Base-by-base conservation (phyloP, 2,797 vertebrate genomes). In the Ctenopoma multispine region DNA sequence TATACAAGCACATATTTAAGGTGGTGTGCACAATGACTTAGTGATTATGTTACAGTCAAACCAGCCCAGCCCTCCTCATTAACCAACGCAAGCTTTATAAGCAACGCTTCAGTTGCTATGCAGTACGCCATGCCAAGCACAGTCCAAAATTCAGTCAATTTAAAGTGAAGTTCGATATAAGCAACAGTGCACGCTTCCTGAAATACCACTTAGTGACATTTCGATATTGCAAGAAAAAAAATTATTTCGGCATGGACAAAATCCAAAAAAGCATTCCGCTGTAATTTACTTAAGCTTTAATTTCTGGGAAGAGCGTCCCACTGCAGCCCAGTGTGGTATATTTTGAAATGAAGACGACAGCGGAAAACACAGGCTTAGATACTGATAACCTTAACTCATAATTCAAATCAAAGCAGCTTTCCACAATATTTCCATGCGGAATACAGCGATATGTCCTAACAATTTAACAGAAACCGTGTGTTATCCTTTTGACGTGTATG, bases 161-260 rank as follows among this genome's bases (percentile, higher is more conserved):
- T 64, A 46, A 61, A 31, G 15, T 46, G 54, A 72, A 68, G 41
- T 56, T 18, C 44, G 23, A 46, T 29, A 9, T 12, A 21, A 57
- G 15, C 10, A 21, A 53, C 48, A 4, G 7, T 9, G 29, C 1
- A 1, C 11, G 4, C 2, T 2, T 48, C 14, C 7, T 2, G 15
- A 57, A 49, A 44, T 2, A 56, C 2, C 2, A 5, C 0, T 4
- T 11, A 7, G 1, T 5, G 4, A 0, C 0, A 6, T 23, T 18
- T 34, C 1, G 0, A 2, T 0, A n/a, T 20, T 4, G 0, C 0
- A 2, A 21, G 1, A 54, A 31, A 1, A 48, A 1, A 0, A 8
- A 1, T 23, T 0, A 14, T 12, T 72, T 64, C 80, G 63, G 76
- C 13, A 4, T 18, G 4, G 0, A 27, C 1, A 17, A 0, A 21